Conservation (phyloP, 2,113 vertebrate genomes). For the Otocyon megalotis region DNA sequence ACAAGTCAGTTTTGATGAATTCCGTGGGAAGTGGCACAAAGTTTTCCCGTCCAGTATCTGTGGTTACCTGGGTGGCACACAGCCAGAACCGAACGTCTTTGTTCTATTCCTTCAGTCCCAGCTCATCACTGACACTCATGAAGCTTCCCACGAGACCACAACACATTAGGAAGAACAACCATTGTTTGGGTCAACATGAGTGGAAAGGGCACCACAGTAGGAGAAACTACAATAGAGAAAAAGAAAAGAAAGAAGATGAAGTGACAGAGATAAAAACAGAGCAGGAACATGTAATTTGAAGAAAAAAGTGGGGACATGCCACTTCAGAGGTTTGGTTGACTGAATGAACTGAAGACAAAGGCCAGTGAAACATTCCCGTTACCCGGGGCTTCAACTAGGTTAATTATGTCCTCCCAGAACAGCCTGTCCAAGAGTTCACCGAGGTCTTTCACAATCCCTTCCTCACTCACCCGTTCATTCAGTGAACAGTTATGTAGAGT, state of each 20-base stretch:
- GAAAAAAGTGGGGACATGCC: slow-evolving; percentile 41
- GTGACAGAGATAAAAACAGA: slow-evolving; percentile 70
- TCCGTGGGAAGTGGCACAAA: slow-evolving; percentile 44
- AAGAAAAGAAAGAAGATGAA: slow-evolving; percentile 40
- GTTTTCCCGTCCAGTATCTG: slow-evolving; percentile 34
- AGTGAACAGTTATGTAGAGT: no score
- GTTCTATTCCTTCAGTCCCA: neutral
- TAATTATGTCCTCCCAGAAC: slow-evolving; percentile 3
- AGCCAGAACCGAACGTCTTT: neutral
- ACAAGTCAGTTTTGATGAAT: slow-evolving; percentile 63
- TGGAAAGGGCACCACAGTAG: slow-evolving; percentile 28
- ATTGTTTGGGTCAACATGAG: slow-evolving; percentile 30
- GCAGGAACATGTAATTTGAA: slow-evolving; percentile 75
- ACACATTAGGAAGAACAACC: neutral
- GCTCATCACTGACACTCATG: slow-evolving; percentile 6
- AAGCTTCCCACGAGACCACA: slow-evolving; percentile 24
- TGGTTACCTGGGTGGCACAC: slow-evolving; percentile 60
- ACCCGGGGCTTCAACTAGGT: neutral
- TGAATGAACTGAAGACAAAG: slow-evolving; percentile 59
- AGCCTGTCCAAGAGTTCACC: slow-evolving; percentile 1
- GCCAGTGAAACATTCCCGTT: slow-evolving; percentile 14
- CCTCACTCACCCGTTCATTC: neutral
- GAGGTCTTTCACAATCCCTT: slow-evolving; percentile 26
- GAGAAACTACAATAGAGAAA: slow-evolving; percentile 66
- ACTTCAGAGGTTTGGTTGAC: slow-evolving; percentile 69